Percentiles rank a stretch among this genome's conserved stretches.
Evolutionary conservation across 1,140 invertebrate species (phyloP).

Genomic region (Ostrea edulis): DNA sequence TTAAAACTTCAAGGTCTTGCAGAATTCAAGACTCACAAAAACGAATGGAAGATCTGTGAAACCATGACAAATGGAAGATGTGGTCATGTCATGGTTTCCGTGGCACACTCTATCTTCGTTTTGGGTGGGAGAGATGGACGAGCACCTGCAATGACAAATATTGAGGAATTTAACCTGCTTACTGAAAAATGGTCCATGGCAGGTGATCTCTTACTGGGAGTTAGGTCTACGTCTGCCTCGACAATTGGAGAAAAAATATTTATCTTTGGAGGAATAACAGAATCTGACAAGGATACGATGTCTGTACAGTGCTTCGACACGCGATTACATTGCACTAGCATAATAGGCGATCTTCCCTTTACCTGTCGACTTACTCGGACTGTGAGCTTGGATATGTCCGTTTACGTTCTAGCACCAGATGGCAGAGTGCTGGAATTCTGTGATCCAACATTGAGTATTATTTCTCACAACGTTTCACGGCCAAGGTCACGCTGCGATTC

Average conservation of each 20-base stretch:
- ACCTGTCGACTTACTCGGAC: conserved; percentile 67
- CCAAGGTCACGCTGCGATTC: conserved; percentile 41
- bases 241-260: conserved; percentile 71
- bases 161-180: conserved; percentile 68
- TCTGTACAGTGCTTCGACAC: conserved; percentile 70
- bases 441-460: conserved; percentile 49
- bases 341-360: conserved; percentile 69
- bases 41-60: conserved; percentile 68
- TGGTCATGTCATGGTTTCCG: conserved; percentile 64
- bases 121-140: conserved; percentile 63
- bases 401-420: conserved; percentile 69
- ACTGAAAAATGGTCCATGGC: conserved; percentile 68
- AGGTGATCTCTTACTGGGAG: conserved; percentile 66
- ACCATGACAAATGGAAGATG: conserved; percentile 64
- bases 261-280: conserved; percentile 69
- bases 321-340: conserved; percentile 58
- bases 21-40: conserved; percentile 69
- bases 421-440: conserved; percentile 63
- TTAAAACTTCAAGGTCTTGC: conserved; percentile 68
- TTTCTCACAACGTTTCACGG: conserved; percentile 16
- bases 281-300: conserved; percentile 68
- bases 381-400: conserved; percentile 63
- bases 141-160: conserved; percentile 66
- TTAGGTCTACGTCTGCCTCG: conserved; percentile 67
- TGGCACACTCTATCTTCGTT: conserved; percentile 61